Evolutionary conservation across 2,797 vertebrate genomes (phyloP), one percentile per base, ranked within the genome.

Genomic region (Sternotherus odoratus): DNA sequence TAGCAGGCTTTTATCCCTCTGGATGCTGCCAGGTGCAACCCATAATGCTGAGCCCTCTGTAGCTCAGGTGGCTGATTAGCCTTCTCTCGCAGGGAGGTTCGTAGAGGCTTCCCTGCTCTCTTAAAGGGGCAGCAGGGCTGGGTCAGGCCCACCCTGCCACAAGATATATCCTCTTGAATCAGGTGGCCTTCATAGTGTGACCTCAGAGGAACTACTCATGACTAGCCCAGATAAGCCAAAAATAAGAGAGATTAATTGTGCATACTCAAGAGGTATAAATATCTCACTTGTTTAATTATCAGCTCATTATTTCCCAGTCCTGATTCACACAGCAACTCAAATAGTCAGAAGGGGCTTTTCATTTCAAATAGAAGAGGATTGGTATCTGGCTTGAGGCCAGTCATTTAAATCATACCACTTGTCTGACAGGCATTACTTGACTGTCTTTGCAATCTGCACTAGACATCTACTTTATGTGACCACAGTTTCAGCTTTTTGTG

Each of bases 181-280:
- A 96, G 95, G 95, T 97, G 93, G 94, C 89, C 69, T 43, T 49
- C 93, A 86, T 97, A 95, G 94, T 91, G 19, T 77, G 85, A 51
- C 92, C 94, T 95, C 84, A 96, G 86, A 96, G 81, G 83, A 87
- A 33, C 12, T 79, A 57, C 82, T 91, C 90, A 81, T 79, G 90
- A 93, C 89, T 89, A 24, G 89, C 88, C 86, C 92, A 82, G 93
- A 95, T 94, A 95, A 96, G 86, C 88, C 83, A 83, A 21, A 54
- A 80, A 83, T 78, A 87, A 92, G 28, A 81, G 77, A 87, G 85
- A 90, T 91, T 53, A 95, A 91, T 95, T 94, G 86, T 33, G 46
- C 77, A 56, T 94, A 66, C 91, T 84, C 77, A 95, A 85, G 91
- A 89, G 79, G 66, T 60, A 85, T 85, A 85, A 92, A 79, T 90